Evolutionary conservation across 2,888 invertebrate species (phyloP).

Genomic region (Mythimna vitellina): DNA sequence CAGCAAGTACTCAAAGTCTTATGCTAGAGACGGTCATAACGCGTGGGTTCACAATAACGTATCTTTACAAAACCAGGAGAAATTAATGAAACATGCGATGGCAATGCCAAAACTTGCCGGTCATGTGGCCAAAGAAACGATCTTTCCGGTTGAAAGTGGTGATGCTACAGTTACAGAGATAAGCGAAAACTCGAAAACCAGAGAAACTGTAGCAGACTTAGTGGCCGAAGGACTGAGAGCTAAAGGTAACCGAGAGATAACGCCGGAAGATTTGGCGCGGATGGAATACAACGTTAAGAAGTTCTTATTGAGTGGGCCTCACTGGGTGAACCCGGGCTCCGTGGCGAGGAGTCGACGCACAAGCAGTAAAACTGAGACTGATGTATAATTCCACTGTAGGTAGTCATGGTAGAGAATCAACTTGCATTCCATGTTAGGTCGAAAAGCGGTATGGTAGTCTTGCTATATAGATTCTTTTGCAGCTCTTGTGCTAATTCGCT

Average conservation of each 20-base stretch:
- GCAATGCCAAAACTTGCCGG: conserved; percentile 72
- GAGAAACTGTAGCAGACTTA: conserved; percentile 69
- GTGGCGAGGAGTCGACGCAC: conserved; percentile 84
- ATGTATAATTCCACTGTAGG: conserved; percentile 84
- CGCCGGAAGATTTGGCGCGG: conserved; percentile 92
- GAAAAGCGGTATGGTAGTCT: conserved; percentile 59
- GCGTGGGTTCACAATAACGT: conserved; percentile 77
- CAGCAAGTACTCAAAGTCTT: conserved; percentile 84
- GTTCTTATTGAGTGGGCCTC: conserved; percentile 92
- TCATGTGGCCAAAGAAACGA: conserved; percentile 83
- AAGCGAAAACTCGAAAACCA: conserved; percentile 79
- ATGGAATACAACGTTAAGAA: conserved; percentile 95
- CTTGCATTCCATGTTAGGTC: conserved; percentile 62
- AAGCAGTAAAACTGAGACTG: conserved; percentile 90
- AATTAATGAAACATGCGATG: conserved; percentile 64
- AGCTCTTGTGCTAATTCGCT: conserved; percentile 36
- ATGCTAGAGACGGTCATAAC: conserved; percentile 76
- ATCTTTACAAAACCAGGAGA: conserved; percentile 70
- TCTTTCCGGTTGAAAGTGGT: conserved; percentile 85
- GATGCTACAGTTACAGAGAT: conserved; percentile 83
- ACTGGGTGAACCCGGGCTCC: conserved; percentile 80
- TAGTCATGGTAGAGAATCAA: conserved; percentile 67
- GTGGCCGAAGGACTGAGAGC: conserved; percentile 77
- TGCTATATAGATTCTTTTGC: conserved; percentile 51
- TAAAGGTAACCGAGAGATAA: conserved; percentile 82